Evolutionary conservation across 2,113 vertebrate genomes (phyloP).

Genomic region (Zootoca vivipara): DNA sequence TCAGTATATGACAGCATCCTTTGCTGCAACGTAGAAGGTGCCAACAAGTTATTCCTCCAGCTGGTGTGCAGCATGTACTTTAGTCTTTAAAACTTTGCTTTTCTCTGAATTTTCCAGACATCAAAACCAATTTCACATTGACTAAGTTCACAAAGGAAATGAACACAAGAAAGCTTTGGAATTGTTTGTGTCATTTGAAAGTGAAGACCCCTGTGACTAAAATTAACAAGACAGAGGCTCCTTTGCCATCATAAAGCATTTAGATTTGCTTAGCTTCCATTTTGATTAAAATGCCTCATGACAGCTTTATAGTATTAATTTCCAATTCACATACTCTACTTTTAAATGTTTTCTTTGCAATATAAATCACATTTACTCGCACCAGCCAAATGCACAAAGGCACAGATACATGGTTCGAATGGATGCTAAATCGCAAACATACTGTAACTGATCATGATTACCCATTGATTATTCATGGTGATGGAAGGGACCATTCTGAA

Average conservation of each 20-base stretch:
- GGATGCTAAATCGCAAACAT: conserved; percentile 39
- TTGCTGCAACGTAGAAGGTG: too few species aligned
- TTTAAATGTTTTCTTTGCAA: conserved; percentile 70
- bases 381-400: conserved; percentile 30
- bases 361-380: conserved; percentile 70
- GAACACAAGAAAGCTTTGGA: conserved; percentile 20
- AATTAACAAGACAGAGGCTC: conserved; percentile 39
- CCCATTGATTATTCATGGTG: conserved; percentile 5
- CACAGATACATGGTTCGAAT: conserved; percentile 30
- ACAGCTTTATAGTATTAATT: conserved; percentile 79
- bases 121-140: conserved; percentile 39
- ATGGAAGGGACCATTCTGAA: conserved; percentile 34
- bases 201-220: conserved; percentile 44
- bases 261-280: conserved; percentile 59
- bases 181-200: conserved; percentile 24
- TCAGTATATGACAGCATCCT: too few species aligned
- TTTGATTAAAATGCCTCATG: conserved; percentile 73
- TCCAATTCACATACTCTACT: conserved; percentile 61
- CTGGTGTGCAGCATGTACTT: not conserved
- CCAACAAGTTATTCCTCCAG: not conserved
- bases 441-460: conserved; percentile 17
- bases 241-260: conserved; percentile 31
- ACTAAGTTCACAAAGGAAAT: conserved; percentile 26
- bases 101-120: not conserved
- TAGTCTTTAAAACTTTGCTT: not conserved